A percentile compares a stretch with the other conserved stretches of the same genome.
Evolutionary conservation across 2,797 vertebrate genomes (phyloP).

Genomic region (Amblyraja radiata): DNA sequence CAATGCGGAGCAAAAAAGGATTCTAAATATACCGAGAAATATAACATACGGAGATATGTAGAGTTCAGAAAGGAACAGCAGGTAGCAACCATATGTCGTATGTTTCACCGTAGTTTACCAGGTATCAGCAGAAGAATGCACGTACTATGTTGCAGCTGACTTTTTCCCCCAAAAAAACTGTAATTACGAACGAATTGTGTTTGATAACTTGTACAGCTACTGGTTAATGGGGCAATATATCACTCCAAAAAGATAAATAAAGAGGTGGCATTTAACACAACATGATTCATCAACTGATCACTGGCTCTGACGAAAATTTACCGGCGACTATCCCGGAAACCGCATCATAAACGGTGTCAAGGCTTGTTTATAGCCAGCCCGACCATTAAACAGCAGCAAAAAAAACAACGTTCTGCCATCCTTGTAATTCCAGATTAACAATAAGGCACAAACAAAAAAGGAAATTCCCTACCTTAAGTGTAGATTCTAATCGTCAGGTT

Average conservation of each 20-base stretch:
- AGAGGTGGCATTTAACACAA: background rate
- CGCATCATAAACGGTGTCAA: constrained; percentile 24
- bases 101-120: background rate
- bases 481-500: background rate
- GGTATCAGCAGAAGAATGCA: background rate
- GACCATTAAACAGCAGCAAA: background rate
- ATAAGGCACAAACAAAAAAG: background rate
- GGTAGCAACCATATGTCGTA: background rate
- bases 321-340: constrained; percentile 30
- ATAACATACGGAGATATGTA: background rate
- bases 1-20: background rate
- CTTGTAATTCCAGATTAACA: background rate
- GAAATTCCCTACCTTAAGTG: constrained; percentile 28
- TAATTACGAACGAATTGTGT: background rate
- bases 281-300: constrained; percentile 12
- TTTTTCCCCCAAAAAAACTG: background rate
- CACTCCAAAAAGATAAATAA: background rate
- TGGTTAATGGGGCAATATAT: background rate
- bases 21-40: background rate
- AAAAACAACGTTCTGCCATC: background rate
- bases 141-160: background rate
- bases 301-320: constrained; percentile 25
- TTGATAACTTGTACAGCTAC: background rate
- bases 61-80: background rate
- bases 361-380: background rate